These are phyloP conservation scores for Ceratina australensis DNA, from an alignment of 1,140 invertebrate species.

Conservation along the genomic window DNA sequence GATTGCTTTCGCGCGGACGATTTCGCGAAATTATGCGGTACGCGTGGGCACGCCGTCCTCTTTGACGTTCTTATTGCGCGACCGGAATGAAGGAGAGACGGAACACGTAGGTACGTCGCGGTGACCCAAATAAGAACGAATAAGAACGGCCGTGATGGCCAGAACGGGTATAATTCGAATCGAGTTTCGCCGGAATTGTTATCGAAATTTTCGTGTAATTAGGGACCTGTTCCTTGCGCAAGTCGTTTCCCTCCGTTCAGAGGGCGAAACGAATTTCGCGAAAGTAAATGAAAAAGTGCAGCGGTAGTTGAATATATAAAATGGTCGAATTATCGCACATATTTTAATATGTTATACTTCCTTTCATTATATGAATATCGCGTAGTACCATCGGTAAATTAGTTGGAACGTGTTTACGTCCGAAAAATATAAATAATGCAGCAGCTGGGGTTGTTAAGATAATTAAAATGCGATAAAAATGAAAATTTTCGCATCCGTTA, in stretches of 20 bases:
- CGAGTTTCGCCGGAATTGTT: slow-evolving; percentile 24
- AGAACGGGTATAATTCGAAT: slow-evolving; percentile 28
- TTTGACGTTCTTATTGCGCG: slow-evolving; percentile 52
- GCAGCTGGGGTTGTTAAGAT: not conserved
- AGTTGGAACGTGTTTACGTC: not conserved
- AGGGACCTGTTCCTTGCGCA: not conserved
- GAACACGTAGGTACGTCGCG: slow-evolving; percentile 27
- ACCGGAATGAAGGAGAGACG: slow-evolving; percentile 34
- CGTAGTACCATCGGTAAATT: not conserved
- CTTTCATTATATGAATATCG: not conserved
- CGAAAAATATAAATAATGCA: too few relatives aligned
- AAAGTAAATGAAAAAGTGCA: too few relatives aligned
- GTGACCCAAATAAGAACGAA: slow-evolving; percentile 56
- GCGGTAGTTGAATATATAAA: too few relatives aligned
- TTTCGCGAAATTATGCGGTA: slow-evolving; percentile 17
- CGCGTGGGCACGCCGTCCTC: slow-evolving; percentile 23
- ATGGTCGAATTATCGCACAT: too few relatives aligned
- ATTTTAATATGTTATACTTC: not conserved
- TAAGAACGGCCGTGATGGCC: slow-evolving; percentile 33
- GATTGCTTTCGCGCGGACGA: slow-evolving; percentile 2
- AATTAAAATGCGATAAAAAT: not conserved
- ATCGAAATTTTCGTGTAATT: slow-evolving; percentile 41
- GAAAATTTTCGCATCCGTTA: slow-evolving; percentile 1
- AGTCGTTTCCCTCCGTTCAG: too few relatives aligned
- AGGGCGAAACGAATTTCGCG: too few relatives aligned